These are phyloP conservation scores for Athalia rosae DNA, from an alignment of 2,888 invertebrate genomes.

Conservation along the genomic window DNA sequence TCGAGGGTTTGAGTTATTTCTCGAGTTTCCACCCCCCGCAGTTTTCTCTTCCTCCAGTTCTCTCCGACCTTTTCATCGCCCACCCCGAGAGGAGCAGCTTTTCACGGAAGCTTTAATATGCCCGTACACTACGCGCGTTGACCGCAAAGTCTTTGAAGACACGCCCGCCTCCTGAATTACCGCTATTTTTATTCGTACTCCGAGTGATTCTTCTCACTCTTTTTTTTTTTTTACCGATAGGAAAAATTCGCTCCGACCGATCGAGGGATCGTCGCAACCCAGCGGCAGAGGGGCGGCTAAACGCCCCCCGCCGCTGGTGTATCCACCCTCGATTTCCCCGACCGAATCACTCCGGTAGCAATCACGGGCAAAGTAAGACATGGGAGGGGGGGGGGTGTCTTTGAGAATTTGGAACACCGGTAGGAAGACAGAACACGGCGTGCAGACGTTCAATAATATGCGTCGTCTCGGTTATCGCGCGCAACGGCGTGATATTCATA, in stretches of 20 bases:
- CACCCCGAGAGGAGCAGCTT: not conserved
- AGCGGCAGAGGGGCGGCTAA: too few species aligned
- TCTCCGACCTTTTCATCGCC: conserved; percentile 18
- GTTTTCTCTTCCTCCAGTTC: conserved; percentile 41
- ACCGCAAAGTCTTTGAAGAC: not conserved
- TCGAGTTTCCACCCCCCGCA: conserved; percentile 49
- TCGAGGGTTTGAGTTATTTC: conserved; percentile 40
- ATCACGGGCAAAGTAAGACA: not conserved
- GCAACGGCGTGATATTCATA: conserved; percentile 73
- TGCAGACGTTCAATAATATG: conserved; percentile 70
- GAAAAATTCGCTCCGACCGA: too few species aligned
- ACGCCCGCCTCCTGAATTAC: too few species aligned
- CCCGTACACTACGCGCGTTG: not conserved
- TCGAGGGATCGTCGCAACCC: too few species aligned
- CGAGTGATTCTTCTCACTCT: not conserved
- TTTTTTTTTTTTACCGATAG: not conserved
- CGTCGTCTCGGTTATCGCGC: conserved; percentile 67
- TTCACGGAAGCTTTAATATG: not conserved
- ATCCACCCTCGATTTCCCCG: conserved; percentile 5
- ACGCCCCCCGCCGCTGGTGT: too few species aligned
- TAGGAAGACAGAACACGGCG: conserved; percentile 56
- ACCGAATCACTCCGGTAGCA: conserved; percentile 4
- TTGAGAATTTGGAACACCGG: not conserved
- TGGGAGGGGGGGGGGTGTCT: too few species aligned
- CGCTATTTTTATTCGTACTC: not conserved